Conservation (phyloP, 64 coral and sea anemone species). For the Actinia tenebrosa region DNA sequence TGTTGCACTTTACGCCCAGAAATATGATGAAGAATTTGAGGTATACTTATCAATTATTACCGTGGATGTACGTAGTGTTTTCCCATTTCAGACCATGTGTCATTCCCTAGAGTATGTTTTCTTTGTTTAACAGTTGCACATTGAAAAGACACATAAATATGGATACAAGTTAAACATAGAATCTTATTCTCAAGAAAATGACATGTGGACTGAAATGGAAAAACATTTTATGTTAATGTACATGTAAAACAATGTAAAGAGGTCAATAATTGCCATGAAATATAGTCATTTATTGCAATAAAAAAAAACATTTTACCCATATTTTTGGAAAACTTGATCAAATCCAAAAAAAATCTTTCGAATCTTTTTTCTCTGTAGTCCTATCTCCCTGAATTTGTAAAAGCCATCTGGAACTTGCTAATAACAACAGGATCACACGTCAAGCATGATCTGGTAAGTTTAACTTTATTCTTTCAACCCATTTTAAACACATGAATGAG, state of each 20-base stretch:
- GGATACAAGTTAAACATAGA: no score
- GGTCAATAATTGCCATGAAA: neutral
- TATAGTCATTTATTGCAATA: neutral
- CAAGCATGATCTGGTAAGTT: slow-evolving; percentile 91
- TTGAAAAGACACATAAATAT: no score
- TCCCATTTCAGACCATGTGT: no score
- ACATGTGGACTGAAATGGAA: no score
- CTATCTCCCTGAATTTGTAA: slow-evolving; percentile 90
- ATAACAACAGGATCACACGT: slow-evolving; percentile 63
- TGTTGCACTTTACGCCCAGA: slow-evolving; percentile 91
- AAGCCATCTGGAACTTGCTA: slow-evolving; percentile 93
- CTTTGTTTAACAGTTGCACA: no score
- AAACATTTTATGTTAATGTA: no score
- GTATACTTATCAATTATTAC: neutral
- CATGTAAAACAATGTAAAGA: no score
- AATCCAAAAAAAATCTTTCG: neutral
- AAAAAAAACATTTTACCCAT: neutral
- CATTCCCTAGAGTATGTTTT: no score
- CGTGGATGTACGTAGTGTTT: no score
- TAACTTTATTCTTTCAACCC: no score
- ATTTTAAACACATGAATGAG: no score
- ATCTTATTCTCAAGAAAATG: no score
- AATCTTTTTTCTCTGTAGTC: slow-evolving; percentile 29
- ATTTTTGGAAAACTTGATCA: neutral
- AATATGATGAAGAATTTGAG: slow-evolving; percentile 99